Base-by-base conservation (phyloP, 2,797 vertebrate genomes). In the Peromyscus nudipes region DNA sequence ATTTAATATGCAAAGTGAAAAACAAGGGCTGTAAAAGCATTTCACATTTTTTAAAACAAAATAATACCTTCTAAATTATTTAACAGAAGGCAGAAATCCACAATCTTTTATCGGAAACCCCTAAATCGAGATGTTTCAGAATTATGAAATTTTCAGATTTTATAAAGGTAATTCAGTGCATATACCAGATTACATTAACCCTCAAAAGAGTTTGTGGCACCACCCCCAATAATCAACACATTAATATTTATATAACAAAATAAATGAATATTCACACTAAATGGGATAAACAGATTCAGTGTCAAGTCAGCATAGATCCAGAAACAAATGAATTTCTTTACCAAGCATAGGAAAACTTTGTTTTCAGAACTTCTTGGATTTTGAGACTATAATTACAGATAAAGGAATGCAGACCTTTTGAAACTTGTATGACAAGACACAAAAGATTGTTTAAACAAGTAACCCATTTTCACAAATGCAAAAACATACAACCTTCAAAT, bases 1-100 rank as follows among this genome's bases (percentile, higher is more conserved):
- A 96, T 98, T 98, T 98, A 98, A 98, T 98, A 97, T 16, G 94
- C 86, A 97, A 97, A 96, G 92, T 98, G 95, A 97, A 97, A 98
- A 98, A 97, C 95, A 96, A 97, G 60, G 49, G 96, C 96, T 98
- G 97, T 87, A 98, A 98, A 98, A 97, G 89, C 89, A 98, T 97
- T 98, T 98, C 96, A 98, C 97, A 97, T 97, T 97, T 96, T 81
- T 2, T 85, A 14, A 84, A 94, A 90, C 97, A 96, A 89, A 75
- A 89, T 49, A 96, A 95, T 37, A 91, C 71, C 69, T 96, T 98
- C 86, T 96, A 96, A 95, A 81, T 97, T 97, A 97, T 91, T 96
- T 97, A 94, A 96, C 4, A 96, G 31, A 69, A 82, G 60, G 91
- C 0, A 96, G 76, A 88, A 60, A 93, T 92, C 89, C 71, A 98